phyloP scores from a whole-genome alignment of 2,797 vertebrate genomes.

The Hemitrygon akajei region DNA sequence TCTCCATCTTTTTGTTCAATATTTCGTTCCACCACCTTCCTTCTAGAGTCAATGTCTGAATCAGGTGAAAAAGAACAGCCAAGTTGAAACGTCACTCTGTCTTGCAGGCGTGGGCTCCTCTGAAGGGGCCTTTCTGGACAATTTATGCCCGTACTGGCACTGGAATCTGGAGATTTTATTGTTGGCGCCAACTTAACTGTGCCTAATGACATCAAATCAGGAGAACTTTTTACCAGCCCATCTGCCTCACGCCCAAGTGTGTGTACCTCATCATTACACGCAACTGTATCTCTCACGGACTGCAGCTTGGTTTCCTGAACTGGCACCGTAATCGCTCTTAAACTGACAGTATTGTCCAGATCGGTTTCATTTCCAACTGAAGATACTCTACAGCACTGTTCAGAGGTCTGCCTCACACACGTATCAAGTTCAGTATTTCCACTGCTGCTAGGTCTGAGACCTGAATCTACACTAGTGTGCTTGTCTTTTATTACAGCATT shows the following conservation, averaged over 20 bases:
- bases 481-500: slow-evolving; percentile 41
- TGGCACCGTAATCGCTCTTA: slow-evolving; percentile 40
- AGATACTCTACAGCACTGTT: slow-evolving; percentile 24
- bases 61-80: slow-evolving; percentile 67
- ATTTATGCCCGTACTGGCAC: slow-evolving; percentile 46
- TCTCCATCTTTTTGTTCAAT: slow-evolving; percentile 41
- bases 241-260: slow-evolving; percentile 17
- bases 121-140: slow-evolving; percentile 49
- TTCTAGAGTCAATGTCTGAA: slow-evolving; percentile 58
- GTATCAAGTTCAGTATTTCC: slow-evolving; percentile 41
- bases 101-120: slow-evolving; percentile 48
- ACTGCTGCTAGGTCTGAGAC: slow-evolving; percentile 34
- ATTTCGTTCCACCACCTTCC: slow-evolving; percentile 51
- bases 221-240: slow-evolving; percentile 41
- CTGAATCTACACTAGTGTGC: not conserved
- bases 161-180: slow-evolving; percentile 43
- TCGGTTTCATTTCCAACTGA: slow-evolving; percentile 25
- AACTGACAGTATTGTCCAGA: not conserved
- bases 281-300: slow-evolving; percentile 37
- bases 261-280: slow-evolving; percentile 40
- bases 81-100: slow-evolving; percentile 69
- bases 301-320: slow-evolving; percentile 43
- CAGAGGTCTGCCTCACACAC: slow-evolving; percentile 20
- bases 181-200: slow-evolving; percentile 38
- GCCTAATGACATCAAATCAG: slow-evolving; percentile 39